A percentile compares a stretch with the other conserved stretches of the same genome.
Evolutionary conservation across 2,113 vertebrate genomes (phyloP).

Genomic region (Rhabdornis inornatus): DNA sequence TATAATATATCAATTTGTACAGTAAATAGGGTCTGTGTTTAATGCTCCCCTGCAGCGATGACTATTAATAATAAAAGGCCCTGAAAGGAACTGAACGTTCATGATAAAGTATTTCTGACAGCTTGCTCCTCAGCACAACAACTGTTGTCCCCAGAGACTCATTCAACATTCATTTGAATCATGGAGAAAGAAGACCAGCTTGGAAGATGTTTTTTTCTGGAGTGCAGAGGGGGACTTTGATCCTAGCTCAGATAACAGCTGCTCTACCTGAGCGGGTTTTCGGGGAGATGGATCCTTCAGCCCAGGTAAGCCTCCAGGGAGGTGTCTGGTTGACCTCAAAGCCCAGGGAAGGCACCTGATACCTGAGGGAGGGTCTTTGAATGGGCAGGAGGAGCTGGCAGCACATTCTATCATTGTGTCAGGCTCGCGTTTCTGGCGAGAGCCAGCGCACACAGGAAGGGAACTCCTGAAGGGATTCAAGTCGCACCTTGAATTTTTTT

Average conservation of each 20-base stretch:
- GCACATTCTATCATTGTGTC: conserved; percentile 81
- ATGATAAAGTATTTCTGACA: conserved; percentile 66
- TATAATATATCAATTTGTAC: conserved; percentile 63
- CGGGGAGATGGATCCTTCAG: conserved; percentile 73
- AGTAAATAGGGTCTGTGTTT: conserved; percentile 58
- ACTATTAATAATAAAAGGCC: conserved; percentile 61
- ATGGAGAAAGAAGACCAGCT: conserved; percentile 76
- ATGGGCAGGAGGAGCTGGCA: conserved; percentile 76
- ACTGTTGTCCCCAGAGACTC: conserved; percentile 79
- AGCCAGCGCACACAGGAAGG: conserved; percentile 67
- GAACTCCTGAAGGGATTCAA: conserved; percentile 65
- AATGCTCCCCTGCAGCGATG: conserved; percentile 44
- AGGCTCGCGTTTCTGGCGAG: conserved; percentile 67
- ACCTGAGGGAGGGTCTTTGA: conserved; percentile 88
- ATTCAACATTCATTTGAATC: conserved; percentile 80
- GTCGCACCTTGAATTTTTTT: conserved; percentile 69
- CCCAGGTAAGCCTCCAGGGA: conserved; percentile 83
- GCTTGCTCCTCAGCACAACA: conserved; percentile 73
- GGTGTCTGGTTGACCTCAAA: conserved; percentile 91
- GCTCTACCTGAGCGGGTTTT: conserved; percentile 79
- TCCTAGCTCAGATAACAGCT: conserved; percentile 89
- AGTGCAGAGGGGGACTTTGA: conserved; percentile 86
- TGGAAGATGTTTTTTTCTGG: conserved; percentile 77
- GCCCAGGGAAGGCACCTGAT: conserved; percentile 84
- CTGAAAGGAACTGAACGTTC: conserved; percentile 66